Evolutionary conservation across 2,888 invertebrate genomes (phyloP).

Genomic region (Eueremaeus valkanovi): DNA sequence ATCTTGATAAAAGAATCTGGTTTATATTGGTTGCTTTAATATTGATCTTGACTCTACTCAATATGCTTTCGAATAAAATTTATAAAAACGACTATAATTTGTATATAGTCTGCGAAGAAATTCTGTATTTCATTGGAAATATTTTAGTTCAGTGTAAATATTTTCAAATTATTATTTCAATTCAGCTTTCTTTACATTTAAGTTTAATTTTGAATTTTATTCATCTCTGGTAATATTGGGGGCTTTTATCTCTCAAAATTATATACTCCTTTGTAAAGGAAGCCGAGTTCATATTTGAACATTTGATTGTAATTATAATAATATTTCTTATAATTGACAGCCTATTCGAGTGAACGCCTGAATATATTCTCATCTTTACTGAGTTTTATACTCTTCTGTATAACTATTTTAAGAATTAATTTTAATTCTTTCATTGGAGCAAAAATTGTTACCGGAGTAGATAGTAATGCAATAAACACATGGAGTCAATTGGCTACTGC

Average conservation of each 20-base stretch:
- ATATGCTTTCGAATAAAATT: background rate
- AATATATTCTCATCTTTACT: background rate
- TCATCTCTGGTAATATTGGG: too few relatives aligned
- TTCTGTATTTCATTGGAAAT: background rate
- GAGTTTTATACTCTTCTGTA: background rate
- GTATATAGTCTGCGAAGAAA: background rate
- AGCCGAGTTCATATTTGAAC: background rate
- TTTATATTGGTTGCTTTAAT: background rate
- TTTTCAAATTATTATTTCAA: background rate
- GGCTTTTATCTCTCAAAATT: too few relatives aligned
- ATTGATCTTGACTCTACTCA: background rate
- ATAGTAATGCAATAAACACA: background rate
- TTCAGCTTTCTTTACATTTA: background rate
- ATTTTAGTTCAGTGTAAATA: background rate
- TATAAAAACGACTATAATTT: background rate
- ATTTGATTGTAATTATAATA: background rate
- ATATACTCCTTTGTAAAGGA: too few relatives aligned
- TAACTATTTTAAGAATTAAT: background rate
- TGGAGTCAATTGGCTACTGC: background rate
- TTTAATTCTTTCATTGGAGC: slow-evolving; percentile 11
- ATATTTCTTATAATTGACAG: background rate
- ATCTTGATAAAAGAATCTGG: background rate
- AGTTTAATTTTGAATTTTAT: too few relatives aligned
- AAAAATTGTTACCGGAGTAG: background rate
- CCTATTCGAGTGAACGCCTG: background rate